Evolutionary conservation across 2,888 invertebrate genomes (phyloP).

Genomic region (Dexiosoma caninum): DNA sequence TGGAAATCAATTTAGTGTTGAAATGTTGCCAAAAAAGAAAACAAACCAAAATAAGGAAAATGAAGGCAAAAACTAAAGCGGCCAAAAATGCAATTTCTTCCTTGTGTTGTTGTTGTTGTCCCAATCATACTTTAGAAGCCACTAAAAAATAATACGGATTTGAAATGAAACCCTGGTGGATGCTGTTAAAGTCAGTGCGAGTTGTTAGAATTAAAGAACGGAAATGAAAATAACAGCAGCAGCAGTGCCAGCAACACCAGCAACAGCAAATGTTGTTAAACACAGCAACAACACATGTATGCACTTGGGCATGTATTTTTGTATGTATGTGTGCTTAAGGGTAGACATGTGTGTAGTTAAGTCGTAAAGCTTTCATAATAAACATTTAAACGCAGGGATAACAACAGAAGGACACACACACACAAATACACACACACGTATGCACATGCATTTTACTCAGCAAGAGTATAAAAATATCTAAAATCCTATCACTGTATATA

Average conservation of each 20-base stretch:
- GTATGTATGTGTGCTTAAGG: background rate
- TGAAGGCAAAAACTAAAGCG: background rate
- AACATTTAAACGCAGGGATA: background rate
- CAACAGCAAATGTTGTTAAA: slow-evolving; percentile 1
- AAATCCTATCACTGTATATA: slow-evolving; percentile 25
- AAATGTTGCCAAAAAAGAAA: slow-evolving; percentile 73
- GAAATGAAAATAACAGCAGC: slow-evolving; percentile 46
- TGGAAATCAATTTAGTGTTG: slow-evolving; percentile 77
- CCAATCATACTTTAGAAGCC: slow-evolving; percentile 44
- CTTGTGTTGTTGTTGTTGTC: slow-evolving; percentile 8
- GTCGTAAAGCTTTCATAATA: slow-evolving; percentile 7
- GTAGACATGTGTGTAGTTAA: slow-evolving; percentile 12
- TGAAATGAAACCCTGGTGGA: slow-evolving; percentile 34
- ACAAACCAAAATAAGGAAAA: no score
- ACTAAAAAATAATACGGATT: slow-evolving; percentile 34
- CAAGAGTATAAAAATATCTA: slow-evolving; percentile 18
- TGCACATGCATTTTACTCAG: background rate
- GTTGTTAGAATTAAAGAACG: slow-evolving; percentile 40
- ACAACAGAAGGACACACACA: background rate
- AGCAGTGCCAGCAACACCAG: background rate
- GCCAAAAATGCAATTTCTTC: slow-evolving; percentile 22
- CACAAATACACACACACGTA: background rate
- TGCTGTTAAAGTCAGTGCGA: slow-evolving; percentile 29
- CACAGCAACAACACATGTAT: background rate
- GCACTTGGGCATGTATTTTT: background rate